Conservation (phyloP, 2,797 vertebrate species). For the Myotis findleyi region DNA sequence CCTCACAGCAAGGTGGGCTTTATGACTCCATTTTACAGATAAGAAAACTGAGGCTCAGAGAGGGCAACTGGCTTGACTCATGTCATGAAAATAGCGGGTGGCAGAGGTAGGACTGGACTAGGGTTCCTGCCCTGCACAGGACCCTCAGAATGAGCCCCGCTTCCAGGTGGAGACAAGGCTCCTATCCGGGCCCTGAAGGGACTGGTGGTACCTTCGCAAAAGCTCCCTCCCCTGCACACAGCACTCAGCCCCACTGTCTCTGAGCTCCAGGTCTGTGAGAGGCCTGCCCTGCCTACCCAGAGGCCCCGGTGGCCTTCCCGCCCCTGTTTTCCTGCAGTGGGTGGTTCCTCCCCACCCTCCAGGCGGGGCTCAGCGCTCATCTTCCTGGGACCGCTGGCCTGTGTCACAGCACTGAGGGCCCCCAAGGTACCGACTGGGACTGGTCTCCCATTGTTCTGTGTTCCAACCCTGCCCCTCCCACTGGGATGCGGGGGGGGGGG, state of each 20-base stretch:
- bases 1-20: background rate
- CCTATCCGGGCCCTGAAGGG: background rate
- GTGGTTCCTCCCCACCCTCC: background rate
- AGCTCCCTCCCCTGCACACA: background rate
- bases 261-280: background rate
- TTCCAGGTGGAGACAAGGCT: background rate
- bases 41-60: background rate
- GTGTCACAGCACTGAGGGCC: background rate
- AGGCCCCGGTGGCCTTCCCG: background rate
- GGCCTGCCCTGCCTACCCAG: background rate
- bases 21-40: background rate
- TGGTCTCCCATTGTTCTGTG: rapidly evolving
- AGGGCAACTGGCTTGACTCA: background rate
- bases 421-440: rapidly evolving
- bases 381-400: background rate
- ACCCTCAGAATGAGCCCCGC: background rate
- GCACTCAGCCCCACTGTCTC: rapidly evolving
- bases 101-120: background rate
- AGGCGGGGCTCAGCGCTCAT: background rate
- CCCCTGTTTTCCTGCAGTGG: background rate
- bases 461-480: rapidly evolving
- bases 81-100: background rate
- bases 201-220: background rate
- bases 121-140: background rate
- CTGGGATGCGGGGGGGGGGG: no score